A percentile compares a stretch with the other conserved stretches of the same genome.
These are phyloP conservation scores for Distichodus sexfasciatus DNA, from an alignment of 2,797 vertebrate species.

Conservation along the genomic window DNA sequence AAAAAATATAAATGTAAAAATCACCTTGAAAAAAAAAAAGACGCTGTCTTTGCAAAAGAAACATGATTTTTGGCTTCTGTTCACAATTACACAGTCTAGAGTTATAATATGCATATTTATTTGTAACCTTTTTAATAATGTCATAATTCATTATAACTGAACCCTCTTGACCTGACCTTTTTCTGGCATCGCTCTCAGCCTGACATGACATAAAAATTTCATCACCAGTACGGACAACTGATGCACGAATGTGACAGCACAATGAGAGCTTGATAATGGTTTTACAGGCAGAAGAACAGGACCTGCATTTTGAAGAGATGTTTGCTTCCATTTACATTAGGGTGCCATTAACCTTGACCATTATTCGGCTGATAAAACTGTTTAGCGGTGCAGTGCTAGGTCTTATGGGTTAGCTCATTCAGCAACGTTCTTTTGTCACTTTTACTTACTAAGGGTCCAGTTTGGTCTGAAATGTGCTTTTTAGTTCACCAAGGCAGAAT, in stretches of 20 bases:
- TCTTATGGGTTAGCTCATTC: background rate
- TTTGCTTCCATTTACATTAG: background rate
- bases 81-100: background rate
- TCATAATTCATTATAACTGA: slow-evolving; percentile 7
- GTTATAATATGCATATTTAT: background rate
- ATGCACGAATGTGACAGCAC: background rate
- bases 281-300: background rate
- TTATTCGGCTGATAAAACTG: background rate
- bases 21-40: background rate
- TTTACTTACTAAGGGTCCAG: background rate
- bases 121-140: slow-evolving; percentile 16
- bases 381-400: background rate
- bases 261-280: background rate
- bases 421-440: background rate
- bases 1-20: too few species aligned
- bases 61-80: background rate
- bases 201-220: background rate
- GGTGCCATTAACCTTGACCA: background rate
- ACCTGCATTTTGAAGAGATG: background rate
- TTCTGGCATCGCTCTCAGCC: background rate
- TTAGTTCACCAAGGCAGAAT: background rate
- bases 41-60: background rate
- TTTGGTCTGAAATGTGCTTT: background rate
- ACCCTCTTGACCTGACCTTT: slow-evolving; percentile 1
- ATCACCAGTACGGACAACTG: background rate